These are phyloP conservation scores for Suillia variegata DNA, from an alignment of 2,888 invertebrate genomes.

Conservation along the genomic window DNA sequence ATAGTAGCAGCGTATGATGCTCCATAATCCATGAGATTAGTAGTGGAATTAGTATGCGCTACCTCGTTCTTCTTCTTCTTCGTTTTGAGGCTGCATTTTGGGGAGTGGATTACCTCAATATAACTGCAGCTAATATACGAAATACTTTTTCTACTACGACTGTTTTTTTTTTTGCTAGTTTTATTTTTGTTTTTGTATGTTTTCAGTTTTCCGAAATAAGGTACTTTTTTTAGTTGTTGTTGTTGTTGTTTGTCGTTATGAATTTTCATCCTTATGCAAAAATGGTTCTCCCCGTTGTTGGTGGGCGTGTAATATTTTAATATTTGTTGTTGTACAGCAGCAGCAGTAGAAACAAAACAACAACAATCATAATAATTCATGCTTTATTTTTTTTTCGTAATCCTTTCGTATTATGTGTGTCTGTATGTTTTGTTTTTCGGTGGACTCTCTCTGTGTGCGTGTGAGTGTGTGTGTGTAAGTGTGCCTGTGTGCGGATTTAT, in stretches of 20 bases:
- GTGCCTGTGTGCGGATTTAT: neutral
- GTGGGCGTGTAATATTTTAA: neutral
- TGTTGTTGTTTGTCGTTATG: neutral
- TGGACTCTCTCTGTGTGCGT: neutral
- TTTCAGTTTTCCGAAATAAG: neutral
- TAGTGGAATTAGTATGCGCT: neutral
- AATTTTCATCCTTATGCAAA: neutral
- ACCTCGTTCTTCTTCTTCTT: neutral
- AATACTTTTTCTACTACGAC: neutral
- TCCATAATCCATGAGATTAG: neutral
- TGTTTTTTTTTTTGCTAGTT: neutral
- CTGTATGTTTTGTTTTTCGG: neutral
- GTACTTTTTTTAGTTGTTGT: neutral
- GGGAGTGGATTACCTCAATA: neutral
- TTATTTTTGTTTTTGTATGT: neutral
- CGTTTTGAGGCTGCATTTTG: too few relatives aligned
- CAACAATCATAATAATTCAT: neutral
- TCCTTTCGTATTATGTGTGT: too few relatives aligned
- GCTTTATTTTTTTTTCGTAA: neutral
- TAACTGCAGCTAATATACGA: neutral
- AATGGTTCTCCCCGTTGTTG: neutral
- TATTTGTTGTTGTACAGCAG: neutral
- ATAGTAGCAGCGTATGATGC: too few relatives aligned
- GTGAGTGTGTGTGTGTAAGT: neutral
- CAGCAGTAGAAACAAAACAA: neutral